A percentile compares a stretch with the other conserved stretches of the same genome.
Conservation (phyloP, 2,888 invertebrate genomes). For the Anagyrus pseudococci region DNA sequence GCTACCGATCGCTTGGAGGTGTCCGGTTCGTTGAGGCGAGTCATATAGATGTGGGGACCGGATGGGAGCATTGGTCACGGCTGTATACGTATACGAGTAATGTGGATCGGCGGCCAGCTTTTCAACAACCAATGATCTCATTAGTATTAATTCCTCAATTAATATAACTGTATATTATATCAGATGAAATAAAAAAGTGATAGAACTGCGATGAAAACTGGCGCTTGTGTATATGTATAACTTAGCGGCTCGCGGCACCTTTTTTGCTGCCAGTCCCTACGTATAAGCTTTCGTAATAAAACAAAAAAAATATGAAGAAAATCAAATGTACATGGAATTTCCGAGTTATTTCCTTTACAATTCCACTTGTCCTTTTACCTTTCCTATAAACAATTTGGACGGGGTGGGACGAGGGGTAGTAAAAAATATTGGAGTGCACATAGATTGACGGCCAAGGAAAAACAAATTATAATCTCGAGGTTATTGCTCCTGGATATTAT, state of each 20-base stretch:
- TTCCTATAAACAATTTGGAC: too few species aligned
- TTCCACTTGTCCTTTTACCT: too few species aligned
- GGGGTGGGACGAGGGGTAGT: too few species aligned
- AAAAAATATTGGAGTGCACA: background rate
- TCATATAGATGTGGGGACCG: too few species aligned
- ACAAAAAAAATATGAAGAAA: background rate
- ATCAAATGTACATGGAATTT: background rate
- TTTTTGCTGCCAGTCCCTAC: background rate
- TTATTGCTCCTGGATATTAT: conserved; percentile 27
- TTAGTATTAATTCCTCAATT: conserved; percentile 51
- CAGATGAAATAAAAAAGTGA: conserved; percentile 31
- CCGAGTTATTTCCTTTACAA: background rate
- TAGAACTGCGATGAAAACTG: conserved; percentile 17
- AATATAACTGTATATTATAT: conserved; percentile 35
- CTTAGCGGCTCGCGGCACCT: background rate
- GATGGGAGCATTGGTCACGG: too few species aligned
- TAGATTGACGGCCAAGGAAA: background rate
- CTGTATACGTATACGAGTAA: background rate
- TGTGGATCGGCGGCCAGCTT: conserved; percentile 6
- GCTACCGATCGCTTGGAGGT: conserved; percentile 35
- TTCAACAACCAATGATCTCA: conserved; percentile 54
- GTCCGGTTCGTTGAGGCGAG: too few species aligned
- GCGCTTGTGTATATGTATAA: background rate
- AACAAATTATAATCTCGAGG: conserved; percentile 24
- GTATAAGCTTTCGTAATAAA: background rate